Base-by-base conservation (phyloP, 2,797 vertebrate species). In the Halcyon chelicuti region DNA sequence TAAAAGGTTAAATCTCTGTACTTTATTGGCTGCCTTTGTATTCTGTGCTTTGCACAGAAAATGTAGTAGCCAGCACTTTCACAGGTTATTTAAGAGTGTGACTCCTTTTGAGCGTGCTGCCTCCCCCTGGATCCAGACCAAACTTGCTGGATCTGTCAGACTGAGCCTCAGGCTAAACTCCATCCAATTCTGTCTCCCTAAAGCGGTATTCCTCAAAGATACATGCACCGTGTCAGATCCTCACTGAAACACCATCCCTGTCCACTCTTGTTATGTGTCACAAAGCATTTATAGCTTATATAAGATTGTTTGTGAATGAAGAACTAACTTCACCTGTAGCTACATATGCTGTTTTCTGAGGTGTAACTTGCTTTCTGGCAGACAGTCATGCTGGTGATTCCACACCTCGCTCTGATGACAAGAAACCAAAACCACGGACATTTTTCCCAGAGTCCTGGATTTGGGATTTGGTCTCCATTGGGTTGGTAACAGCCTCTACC, bases 391-490 rank as follows among this genome's bases (percentile, higher is more conserved):
- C 2, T 46, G 8, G 0, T 74, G 40, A 17, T 61, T 57, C 62
- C 47, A 6, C n/a, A 58, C 46, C 42, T 91, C 42, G 0, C 14
- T 26, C 76, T 55, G 58, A 46, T 1, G 37, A 77, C 14, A 37
- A n/a, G 22, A 84, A 40, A 37, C 42, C 76, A 55, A 95, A 96
- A 73, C 94, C 95, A 54, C 47, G 83, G 44, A 94, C 39, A 0
- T 7, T 72, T 62, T 97, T 97, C 78, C 95, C 96, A 79, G 97
- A 96, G 78, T 95, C 94, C 9, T 97, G 96, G 97, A 94, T 97
- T 86, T 97, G 94, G 96, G 84, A 97, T 80, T 83, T 97, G 42
- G 77, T 96, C 28, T 75, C 94, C 2, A 8, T 95, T 0, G 79
- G 92, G 96, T 97, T 72, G 62, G 94, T 97, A 93, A 80, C 51